phyloP scores from a whole-genome alignment of 1,140 invertebrate species.

The Anastrepha obliqua region DNA sequence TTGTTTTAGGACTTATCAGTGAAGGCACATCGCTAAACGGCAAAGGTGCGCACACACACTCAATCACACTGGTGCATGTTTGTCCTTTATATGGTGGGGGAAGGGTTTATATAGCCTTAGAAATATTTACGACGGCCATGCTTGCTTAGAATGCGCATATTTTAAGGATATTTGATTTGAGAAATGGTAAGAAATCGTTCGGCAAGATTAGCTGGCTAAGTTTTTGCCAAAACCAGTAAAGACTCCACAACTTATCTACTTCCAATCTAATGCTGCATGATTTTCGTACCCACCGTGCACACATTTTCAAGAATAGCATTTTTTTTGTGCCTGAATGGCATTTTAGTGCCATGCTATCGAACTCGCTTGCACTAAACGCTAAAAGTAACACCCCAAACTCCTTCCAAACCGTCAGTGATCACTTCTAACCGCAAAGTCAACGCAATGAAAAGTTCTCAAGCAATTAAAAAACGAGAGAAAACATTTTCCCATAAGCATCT shows the following conservation, averaged over 20 bases:
- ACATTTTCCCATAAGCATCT: constrained; percentile 43
- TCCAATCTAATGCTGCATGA: too few species aligned
- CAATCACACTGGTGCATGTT: not conserved
- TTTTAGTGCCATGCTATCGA: too few species aligned
- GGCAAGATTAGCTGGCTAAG: not conserved
- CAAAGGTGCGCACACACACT: not conserved
- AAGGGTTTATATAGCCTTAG: not conserved
- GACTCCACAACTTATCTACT: too few species aligned
- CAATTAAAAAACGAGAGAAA: not conserved
- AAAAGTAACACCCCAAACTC: too few species aligned
- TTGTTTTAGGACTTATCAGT: constrained; percentile 52
- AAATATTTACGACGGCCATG: not conserved
- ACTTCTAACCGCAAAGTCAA: not conserved
- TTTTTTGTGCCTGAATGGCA: too few species aligned
- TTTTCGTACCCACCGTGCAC: too few species aligned
- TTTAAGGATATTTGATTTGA: constrained; percentile 59
- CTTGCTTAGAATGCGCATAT: not conserved
- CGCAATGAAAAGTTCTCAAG: not conserved
- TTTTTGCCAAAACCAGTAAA: not conserved
- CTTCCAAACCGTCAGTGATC: not conserved
- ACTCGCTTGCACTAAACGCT: too few species aligned
- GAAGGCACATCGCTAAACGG: constrained; percentile 32
- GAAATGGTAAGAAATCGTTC: constrained; percentile 52
- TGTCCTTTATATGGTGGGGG: not conserved
- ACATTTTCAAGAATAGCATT: too few species aligned